Percentiles rank a stretch among this genome's conserved stretches.
phyloP scores from a whole-genome alignment of 92 coral and sea anemone genomes.

The Palythoa heliodiscus region DNA sequence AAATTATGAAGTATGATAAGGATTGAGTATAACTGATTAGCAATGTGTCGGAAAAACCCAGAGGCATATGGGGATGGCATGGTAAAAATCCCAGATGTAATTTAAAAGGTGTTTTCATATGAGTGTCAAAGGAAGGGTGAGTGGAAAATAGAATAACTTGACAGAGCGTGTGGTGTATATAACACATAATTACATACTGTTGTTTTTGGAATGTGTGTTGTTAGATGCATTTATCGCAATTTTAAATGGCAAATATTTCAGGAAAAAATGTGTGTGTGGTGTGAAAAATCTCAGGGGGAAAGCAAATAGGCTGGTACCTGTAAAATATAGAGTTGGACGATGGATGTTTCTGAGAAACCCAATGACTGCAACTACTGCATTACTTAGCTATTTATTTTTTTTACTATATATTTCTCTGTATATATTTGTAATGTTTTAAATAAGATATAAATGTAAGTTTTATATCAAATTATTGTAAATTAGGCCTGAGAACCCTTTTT shows the following conservation, averaged over 20 bases:
- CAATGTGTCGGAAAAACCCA: conserved; percentile 7
- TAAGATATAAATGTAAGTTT: too few relatives aligned
- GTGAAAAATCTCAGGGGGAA: conserved; percentile 9
- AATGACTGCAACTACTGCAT: neutral
- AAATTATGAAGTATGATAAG: conserved; percentile 4
- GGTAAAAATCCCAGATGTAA: conserved; percentile 1
- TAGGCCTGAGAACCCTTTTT: too few relatives aligned
- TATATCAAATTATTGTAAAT: too few relatives aligned
- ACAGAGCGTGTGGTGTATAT: neutral
- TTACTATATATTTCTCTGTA: too few relatives aligned
- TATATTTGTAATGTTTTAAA: too few relatives aligned
- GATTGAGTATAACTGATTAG: neutral
- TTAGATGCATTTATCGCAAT: neutral
- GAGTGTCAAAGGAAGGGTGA: conserved; percentile 5
- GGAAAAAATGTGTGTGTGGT: conserved; percentile 10
- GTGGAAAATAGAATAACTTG: neutral
- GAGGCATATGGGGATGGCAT: conserved; percentile 11
- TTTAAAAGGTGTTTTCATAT: conserved; percentile 7
- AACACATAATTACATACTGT: neutral
- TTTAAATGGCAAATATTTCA: conserved; percentile 1
- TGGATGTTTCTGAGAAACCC: conserved; percentile 9
- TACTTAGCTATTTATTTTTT: too few relatives aligned
- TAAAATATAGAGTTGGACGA: neutral
- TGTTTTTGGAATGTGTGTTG: neutral
- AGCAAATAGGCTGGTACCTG: conserved; percentile 15